phyloP scores from a whole-genome alignment of 1,140 invertebrate species.

The Holcopasites calliopsidis region DNA sequence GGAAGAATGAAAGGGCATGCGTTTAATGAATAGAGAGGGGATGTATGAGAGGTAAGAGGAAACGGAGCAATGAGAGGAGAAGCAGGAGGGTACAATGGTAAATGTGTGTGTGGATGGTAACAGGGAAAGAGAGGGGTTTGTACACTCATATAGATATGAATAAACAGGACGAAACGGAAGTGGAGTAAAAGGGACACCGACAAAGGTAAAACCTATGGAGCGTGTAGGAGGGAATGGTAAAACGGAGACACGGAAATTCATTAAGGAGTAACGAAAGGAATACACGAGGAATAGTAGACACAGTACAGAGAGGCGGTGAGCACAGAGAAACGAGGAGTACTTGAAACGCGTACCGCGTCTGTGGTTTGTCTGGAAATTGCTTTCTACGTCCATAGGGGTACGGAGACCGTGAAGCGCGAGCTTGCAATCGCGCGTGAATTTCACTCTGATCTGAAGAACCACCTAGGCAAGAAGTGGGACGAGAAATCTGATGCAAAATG shows the following conservation, averaged over 20 bases:
- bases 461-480: not conserved
- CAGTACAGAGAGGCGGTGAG: not conserved
- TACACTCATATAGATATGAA: not conserved
- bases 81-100: not conserved
- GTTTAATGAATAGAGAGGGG: not conserved
- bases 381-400: conserved; percentile 33
- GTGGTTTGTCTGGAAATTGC: conserved; percentile 54
- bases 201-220: not conserved
- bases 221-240: not conserved
- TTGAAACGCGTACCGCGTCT: conserved; percentile 51
- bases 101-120: not conserved
- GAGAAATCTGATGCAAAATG: conserved; percentile 1
- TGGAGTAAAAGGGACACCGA: not conserved
- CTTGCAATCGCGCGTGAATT: not conserved
- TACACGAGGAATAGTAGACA: not conserved
- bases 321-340: not conserved
- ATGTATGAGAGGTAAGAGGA: not conserved
- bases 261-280: not conserved
- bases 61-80: not conserved
- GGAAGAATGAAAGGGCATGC: not conserved
- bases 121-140: not conserved
- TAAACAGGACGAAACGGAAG: not conserved
- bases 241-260: not conserved
- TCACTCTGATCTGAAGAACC: not conserved
- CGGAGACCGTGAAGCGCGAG: conserved; percentile 8